Base-by-base conservation (phyloP, 2,113 vertebrate species). In the Vulpes ferrilata region DNA sequence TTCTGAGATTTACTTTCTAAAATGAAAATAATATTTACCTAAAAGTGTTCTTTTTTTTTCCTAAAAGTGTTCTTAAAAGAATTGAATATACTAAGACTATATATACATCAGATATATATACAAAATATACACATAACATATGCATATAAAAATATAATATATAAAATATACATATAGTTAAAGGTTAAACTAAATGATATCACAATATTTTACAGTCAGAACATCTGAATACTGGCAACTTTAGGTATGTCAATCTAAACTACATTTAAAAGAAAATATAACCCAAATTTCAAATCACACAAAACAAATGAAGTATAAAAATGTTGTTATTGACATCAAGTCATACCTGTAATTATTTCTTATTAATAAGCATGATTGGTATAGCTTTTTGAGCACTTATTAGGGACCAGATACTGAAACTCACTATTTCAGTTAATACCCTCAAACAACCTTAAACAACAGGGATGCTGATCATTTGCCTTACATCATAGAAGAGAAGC, bases 11-110 rank as follows among this genome's bases (percentile, higher is more conserved):
- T 92, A 64, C 20, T 87, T 87, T 87, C 74, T 62, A 62, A 92
- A 80, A 55, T 79, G 35, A 90, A 90, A 90, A 90, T n/a, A 87
- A 86, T 80, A 55, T 62, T 55, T 62, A 43, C 64, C 43, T n/a
- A 80, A 73, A 17, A 74, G 15, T 48, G 3, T n/a, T 57, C 10
- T 65, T 84, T 17, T 35, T 35, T 35, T 35, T 35, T 35, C 64
- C 43, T n/a, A 80, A 73, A 17, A 74, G 15, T 48, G 3, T n/a
- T 57, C 10, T 65, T 84, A 17, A 65, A 95, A 95, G 7, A 38
- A 32, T 48, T 80, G 38, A 67, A 19, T 62, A 32, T 32, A 55
- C 6, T 53, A 80, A 78, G 13, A 38, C 38, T 62, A 67, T 22
- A 59, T 9, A 76, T 8, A 60, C 6, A 60, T 15, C 27, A 76